A percentile compares a stretch with the other conserved stretches of the same genome.
Conservation (phyloP, 2,113 vertebrate species). For the Toxotes chatareus region DNA sequence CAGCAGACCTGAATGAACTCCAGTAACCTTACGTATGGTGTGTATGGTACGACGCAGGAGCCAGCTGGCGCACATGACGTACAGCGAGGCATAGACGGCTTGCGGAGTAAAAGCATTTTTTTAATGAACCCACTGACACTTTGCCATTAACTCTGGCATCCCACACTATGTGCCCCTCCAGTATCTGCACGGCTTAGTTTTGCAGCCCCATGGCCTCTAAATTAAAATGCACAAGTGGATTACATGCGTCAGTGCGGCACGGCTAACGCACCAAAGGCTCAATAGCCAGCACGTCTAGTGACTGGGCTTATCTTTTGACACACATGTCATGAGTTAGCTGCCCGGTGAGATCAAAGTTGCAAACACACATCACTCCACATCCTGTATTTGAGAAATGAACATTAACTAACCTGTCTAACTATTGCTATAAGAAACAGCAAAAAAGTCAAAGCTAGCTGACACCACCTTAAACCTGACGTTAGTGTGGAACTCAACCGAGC, state of each 20-base stretch:
- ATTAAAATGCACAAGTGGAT: background rate
- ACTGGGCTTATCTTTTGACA: conserved; percentile 32
- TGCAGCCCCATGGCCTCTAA: background rate
- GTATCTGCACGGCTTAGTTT: no score
- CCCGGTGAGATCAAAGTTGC: background rate
- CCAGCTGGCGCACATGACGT: conserved; percentile 36
- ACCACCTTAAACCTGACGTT: background rate
- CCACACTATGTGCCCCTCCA: no score
- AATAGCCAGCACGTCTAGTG: conserved; percentile 5
- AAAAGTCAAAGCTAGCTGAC: background rate
- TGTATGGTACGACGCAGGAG: conserved; percentile 48
- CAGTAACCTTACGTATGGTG: conserved; percentile 55
- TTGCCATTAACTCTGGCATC: background rate
- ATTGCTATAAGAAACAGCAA: rapidly evolving
- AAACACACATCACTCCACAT: background rate
- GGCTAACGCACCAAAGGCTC: background rate
- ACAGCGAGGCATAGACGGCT: background rate
- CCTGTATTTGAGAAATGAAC: background rate
- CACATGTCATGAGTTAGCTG: conserved; percentile 27
- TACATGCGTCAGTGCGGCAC: background rate
- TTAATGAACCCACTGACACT: conserved; percentile 3
- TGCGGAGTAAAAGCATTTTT: background rate
- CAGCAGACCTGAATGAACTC: conserved; percentile 51
- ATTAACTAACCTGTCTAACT: rapidly evolving
- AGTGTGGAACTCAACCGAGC: background rate